These are phyloP conservation scores for Acanthopagrus latus DNA, from an alignment of 2,797 vertebrate genomes.

Conservation along the genomic window DNA sequence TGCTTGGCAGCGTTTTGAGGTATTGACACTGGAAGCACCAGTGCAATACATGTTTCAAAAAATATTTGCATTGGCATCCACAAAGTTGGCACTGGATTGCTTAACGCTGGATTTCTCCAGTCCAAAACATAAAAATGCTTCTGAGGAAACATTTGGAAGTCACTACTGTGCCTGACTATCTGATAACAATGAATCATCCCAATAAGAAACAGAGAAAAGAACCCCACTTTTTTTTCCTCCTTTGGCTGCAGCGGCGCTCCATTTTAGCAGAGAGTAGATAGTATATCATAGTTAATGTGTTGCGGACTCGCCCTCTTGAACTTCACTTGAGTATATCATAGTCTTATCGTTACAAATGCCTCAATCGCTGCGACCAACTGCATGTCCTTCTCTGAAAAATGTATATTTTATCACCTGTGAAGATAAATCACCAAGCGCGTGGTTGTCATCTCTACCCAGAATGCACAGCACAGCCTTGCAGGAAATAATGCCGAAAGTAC, in stretches of 20 bases:
- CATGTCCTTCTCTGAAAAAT: slow-evolving; percentile 70
- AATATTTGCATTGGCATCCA: neutral
- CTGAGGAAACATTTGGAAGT: slow-evolving; percentile 33
- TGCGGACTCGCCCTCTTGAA: slow-evolving; percentile 74
- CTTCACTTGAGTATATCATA: slow-evolving; percentile 74
- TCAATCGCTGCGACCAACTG: slow-evolving; percentile 52
- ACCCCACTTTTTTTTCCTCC: slow-evolving; percentile 11
- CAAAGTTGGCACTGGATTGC: neutral
- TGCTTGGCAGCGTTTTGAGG: neutral
- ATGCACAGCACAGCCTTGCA: slow-evolving; percentile 24
- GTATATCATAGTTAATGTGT: slow-evolving; percentile 75
- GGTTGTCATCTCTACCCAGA: slow-evolving; percentile 35
- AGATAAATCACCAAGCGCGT: slow-evolving; percentile 64
- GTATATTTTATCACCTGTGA: slow-evolving; percentile 63
- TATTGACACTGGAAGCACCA: neutral
- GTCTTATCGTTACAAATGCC: slow-evolving; percentile 71
- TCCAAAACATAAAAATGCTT: slow-evolving; percentile 17
- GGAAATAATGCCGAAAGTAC: neutral
- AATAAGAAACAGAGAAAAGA: slow-evolving; percentile 31
- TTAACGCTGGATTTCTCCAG: neutral
- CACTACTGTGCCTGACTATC: slow-evolving; percentile 11
- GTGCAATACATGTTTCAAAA: slow-evolving; percentile 6
- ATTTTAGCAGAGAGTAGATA: slow-evolving; percentile 56
- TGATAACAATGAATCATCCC: slow-evolving; percentile 50
- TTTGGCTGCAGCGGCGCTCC: slow-evolving; percentile 38